Percentiles rank a stretch among this genome's conserved stretches.
Evolutionary conservation across 2,888 invertebrate genomes (phyloP).

Genomic region (Anagyrus pseudococci): DNA sequence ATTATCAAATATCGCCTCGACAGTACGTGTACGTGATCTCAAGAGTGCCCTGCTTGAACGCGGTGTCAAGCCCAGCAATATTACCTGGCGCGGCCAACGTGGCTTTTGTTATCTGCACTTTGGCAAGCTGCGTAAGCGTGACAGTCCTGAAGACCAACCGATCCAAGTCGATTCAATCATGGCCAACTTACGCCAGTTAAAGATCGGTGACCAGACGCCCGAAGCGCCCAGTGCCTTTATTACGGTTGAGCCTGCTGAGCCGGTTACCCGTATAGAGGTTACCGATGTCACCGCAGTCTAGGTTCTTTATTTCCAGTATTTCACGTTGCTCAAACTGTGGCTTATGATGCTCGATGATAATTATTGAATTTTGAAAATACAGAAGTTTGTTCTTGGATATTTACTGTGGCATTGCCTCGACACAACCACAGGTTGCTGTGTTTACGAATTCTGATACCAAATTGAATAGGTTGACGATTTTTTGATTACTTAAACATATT

Average conservation of each 20-base stretch:
- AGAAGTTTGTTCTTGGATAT: too few species aligned
- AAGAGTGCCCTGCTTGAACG: constrained; percentile 77
- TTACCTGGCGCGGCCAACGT: constrained; percentile 70
- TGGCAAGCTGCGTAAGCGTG: constrained; percentile 65
- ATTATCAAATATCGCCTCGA: constrained; percentile 76
- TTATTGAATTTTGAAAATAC: neutral
- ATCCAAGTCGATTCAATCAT: constrained; percentile 63
- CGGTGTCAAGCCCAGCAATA: constrained; percentile 77
- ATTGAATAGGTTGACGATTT: neutral
- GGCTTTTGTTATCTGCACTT: constrained; percentile 80
- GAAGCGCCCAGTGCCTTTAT: constrained; percentile 46
- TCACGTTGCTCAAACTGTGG: neutral
- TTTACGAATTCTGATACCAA: neutral
- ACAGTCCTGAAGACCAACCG: constrained; percentile 50
- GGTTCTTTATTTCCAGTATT: constrained; percentile 3
- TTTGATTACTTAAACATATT: neutral
- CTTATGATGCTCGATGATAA: neutral
- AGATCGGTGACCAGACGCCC: constrained; percentile 51
- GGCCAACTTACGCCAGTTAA: constrained; percentile 62
- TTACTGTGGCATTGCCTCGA: too few species aligned
- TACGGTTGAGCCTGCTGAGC: constrained; percentile 63
- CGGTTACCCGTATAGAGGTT: constrained; percentile 64
- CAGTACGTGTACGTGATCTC: constrained; percentile 76
- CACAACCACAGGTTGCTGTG: neutral
- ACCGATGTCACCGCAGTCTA: constrained; percentile 64